These are phyloP conservation scores for Pseudomugil gertrudae DNA, from an alignment of 2,797 vertebrate genomes.

Conservation along the genomic window DNA sequence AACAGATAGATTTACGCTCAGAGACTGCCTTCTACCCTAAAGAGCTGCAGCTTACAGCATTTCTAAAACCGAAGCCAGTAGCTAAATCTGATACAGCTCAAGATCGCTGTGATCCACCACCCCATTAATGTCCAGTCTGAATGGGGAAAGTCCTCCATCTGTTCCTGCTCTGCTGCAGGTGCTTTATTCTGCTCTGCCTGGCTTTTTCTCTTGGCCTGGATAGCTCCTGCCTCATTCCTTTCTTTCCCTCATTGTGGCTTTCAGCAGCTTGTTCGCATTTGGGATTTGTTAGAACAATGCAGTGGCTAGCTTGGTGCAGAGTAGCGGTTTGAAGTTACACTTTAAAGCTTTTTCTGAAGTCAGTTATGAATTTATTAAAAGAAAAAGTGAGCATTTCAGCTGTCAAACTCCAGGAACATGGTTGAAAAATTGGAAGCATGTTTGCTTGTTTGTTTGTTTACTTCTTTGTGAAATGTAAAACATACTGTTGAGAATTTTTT, in stretches of 20 bases:
- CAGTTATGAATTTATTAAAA: neutral
- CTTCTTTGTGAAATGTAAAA: neutral
- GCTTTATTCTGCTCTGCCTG: neutral
- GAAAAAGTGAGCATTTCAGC: conserved; percentile 8
- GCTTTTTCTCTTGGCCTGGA: neutral
- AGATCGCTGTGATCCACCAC: neutral
- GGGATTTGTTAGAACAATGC: neutral
- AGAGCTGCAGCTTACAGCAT: neutral
- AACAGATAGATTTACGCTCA: neutral
- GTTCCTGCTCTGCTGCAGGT: neutral
- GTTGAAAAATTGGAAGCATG: neutral
- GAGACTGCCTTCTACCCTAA: neutral
- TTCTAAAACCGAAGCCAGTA: neutral
- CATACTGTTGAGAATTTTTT: neutral
- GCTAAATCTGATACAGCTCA: neutral
- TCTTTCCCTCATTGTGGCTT: neutral
- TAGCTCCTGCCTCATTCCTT: neutral
- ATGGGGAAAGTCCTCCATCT: neutral
- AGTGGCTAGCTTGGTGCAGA: neutral
- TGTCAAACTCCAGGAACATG: neutral
- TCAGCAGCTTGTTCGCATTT: neutral
- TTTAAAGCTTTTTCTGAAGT: neutral
- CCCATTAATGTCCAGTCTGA: neutral
- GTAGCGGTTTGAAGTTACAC: neutral
- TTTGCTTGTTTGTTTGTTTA: neutral